Evolutionary conservation across 23 tunicate species (phyloP).

Genomic region (Corella eumyota): DNA sequence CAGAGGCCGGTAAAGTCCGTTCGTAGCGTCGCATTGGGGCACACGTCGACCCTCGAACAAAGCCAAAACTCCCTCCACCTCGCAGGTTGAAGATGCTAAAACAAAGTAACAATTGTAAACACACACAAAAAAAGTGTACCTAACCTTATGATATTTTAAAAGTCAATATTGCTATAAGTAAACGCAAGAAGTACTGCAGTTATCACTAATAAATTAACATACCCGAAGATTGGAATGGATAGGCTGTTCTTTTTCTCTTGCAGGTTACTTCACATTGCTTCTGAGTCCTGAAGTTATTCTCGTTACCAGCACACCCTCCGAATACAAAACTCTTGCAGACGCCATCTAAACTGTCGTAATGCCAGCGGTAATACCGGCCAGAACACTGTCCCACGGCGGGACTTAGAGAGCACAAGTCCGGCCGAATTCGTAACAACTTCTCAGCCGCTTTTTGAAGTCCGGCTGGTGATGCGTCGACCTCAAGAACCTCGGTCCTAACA

Average conservation of each 20-base stretch:
- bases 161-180: too few relatives aligned
- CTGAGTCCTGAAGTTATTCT: slow-evolving; percentile 21
- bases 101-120: neutral
- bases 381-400: slow-evolving; percentile 36
- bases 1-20: slow-evolving; percentile 18
- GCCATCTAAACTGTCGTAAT: slow-evolving; percentile 20
- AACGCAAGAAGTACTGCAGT: too few relatives aligned
- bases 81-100: slow-evolving; percentile 16
- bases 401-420: slow-evolving; percentile 19
- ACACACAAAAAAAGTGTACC: too few relatives aligned
- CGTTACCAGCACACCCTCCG: slow-evolving; percentile 56
- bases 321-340: slow-evolving; percentile 38
- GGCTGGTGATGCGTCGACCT: too few relatives aligned
- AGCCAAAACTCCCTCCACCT: slow-evolving; percentile 17
- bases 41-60: slow-evolving; percentile 16
- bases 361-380: slow-evolving; percentile 25
- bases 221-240: too few relatives aligned
- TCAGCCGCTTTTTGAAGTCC: neutral
- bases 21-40: slow-evolving; percentile 10
- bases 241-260: neutral
- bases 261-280: slow-evolving; percentile 14
- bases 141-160: too few relatives aligned
- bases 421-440: neutral
- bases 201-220: too few relatives aligned
- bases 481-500: neutral